Evolutionary conservation across 1,140 invertebrate genomes (phyloP).

Genomic region (Polypedilum pembai): DNA sequence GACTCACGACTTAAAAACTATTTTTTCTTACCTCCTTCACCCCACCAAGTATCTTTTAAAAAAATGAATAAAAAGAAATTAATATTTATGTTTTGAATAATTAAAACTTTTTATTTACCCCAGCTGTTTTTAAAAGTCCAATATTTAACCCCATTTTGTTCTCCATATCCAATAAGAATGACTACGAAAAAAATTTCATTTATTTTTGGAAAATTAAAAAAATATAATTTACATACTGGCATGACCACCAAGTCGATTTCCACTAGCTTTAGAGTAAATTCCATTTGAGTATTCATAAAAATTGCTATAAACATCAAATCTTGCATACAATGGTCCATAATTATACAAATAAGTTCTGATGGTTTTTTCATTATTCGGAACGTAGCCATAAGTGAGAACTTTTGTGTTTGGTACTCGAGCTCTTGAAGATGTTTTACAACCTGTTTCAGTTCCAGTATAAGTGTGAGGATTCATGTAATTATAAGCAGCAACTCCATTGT

Average conservation of each 20-base stretch:
- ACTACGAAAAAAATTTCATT: neutral
- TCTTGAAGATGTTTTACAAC: neutral
- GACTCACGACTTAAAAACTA: too few species aligned
- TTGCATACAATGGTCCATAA: neutral
- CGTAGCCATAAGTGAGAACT: neutral
- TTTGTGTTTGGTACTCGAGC: neutral
- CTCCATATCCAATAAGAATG: neutral
- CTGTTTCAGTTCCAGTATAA: neutral
- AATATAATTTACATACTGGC: neutral
- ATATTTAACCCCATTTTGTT: neutral
- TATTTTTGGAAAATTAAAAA: neutral
- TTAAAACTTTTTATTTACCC: neutral
- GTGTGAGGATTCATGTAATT: neutral
- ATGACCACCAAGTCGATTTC: neutral
- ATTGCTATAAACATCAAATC: constrained; percentile 14
- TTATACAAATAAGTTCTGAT: neutral
- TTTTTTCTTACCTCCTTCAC: neutral
- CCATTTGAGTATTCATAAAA: neutral
- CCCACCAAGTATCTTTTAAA: neutral
- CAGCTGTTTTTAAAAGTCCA: neutral
- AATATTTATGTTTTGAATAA: neutral
- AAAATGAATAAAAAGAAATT: neutral
- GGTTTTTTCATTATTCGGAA: neutral
- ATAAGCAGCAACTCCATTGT: neutral
- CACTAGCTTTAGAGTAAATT: neutral